Percentiles rank a stretch among this genome's conserved stretches.
These are phyloP conservation scores for Ornithorhynchus anatinus DNA, from an alignment of 2,113 vertebrate genomes.

Conservation along the genomic window DNA sequence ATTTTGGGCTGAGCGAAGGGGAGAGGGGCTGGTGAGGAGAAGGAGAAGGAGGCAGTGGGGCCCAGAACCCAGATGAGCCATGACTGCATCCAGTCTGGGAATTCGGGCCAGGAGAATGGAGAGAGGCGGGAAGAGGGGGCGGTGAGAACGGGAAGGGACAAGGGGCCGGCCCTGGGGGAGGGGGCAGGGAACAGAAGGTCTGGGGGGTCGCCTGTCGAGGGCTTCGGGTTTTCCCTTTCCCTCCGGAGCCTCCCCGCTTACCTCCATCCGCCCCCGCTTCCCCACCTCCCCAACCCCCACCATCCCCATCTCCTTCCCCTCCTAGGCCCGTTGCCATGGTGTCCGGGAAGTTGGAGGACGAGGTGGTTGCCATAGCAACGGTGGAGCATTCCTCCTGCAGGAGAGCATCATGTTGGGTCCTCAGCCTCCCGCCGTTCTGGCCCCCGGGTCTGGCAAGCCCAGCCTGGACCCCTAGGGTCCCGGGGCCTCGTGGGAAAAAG, in stretches of 20 bases:
- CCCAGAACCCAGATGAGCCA: too few species aligned
- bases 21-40: too few species aligned
- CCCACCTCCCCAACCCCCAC: too few species aligned
- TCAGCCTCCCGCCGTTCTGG: constrained; percentile 18
- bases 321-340: background rate
- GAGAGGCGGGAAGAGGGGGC: too few species aligned
- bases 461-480: background rate
- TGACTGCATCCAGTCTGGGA: too few species aligned
- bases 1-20: too few species aligned
- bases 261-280: background rate
- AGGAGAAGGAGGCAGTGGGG: too few species aligned
- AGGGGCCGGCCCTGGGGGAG: background rate
- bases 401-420: constrained; percentile 32
- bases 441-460: background rate
- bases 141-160: too few species aligned
- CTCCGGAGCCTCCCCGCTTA: background rate
- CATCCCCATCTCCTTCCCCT: background rate
- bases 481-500: background rate
- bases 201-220: too few species aligned
- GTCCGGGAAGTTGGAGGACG: background rate
- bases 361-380: constrained; percentile 33
- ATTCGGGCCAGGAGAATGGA: too few species aligned
- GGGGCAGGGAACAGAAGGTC: background rate
- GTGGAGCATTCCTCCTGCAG: constrained; percentile 13
- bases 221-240: too few species aligned